Evolutionary conservation across 2,797 vertebrate genomes (phyloP), one percentile per base, ranked within the genome.

Genomic region (Pseudochirops cupreus): DNA sequence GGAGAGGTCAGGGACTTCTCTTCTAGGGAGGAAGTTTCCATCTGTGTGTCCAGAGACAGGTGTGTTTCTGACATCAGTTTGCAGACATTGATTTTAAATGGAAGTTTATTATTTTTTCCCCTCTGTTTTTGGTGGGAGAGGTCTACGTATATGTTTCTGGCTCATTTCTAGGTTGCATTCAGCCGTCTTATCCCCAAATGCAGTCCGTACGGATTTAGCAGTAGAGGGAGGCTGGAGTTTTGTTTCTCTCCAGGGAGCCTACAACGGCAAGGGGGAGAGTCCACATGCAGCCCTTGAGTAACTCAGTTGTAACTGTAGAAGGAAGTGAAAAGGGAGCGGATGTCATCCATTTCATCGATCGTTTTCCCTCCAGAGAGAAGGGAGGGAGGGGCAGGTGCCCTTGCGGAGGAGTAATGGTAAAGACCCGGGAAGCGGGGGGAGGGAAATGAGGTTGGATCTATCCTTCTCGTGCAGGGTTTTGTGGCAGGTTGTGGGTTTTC

Each of bases 231-330:
- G 24, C 12, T 87, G 74, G 74, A 87, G 74, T 87, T 87, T 87
- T 87, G 74, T 50, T 87, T 87, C 74, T 50, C 74, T 87, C 74
- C 39, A 50, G 74, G 39, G 74, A 87, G 74, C 74, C 74, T 87
- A 26, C 74, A 26, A 26, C 21, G 21, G 39, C 39, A 26, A 67
- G 24, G 74, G 74, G 74, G 39, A 87, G 74, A 87, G 74, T 87
- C 74, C 74, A 50, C 74, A 87, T 50, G 74, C 74, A 87, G 74
- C 74, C 74, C 39, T 87, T 87, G 74, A 87, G 74, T 87, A 87
- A 87, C 74, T 87, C 74, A 50, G 74, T 87, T 87, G 74, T 87
- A 87, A 87, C 74, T 87, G 74, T 87, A 87, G 74, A 50, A 87
- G 74, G 74, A 46, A 87, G 74, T 87, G 74, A 46, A 87, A 87